Conservation (phyloP, 2,888 invertebrate species). For the Amaurobius ferox region DNA sequence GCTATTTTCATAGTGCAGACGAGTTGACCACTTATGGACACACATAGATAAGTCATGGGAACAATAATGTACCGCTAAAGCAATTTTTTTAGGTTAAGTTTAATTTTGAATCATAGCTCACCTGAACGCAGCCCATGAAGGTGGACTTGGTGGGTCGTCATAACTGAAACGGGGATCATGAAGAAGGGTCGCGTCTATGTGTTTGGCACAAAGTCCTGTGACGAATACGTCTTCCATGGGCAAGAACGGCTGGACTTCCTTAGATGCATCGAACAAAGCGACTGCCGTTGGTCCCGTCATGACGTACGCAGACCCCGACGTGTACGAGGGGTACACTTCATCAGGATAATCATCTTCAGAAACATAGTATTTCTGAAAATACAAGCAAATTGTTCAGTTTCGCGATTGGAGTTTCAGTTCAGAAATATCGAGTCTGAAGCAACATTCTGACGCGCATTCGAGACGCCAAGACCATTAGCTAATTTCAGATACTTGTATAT, state of each 20-base stretch:
- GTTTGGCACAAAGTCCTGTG: constrained; percentile 77
- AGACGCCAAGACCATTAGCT: too few species aligned
- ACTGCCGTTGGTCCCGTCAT: constrained; percentile 75
- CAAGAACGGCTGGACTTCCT: constrained; percentile 74
- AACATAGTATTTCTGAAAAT: constrained; percentile 75
- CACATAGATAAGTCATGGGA: too few species aligned
- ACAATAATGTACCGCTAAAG: too few species aligned
- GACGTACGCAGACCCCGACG: constrained; percentile 77
- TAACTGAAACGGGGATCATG: constrained; percentile 60
- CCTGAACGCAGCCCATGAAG: constrained; percentile 38
- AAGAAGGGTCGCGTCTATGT: constrained; percentile 74
- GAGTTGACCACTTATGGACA: too few species aligned
- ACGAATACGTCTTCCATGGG: constrained; percentile 77
- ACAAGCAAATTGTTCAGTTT: background rate
- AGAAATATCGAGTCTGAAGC: too few species aligned
- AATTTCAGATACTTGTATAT: too few species aligned
- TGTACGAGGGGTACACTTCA: constrained; percentile 76
- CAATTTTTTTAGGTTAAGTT: too few species aligned
- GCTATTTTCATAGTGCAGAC: too few species aligned
- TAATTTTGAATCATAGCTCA: too few species aligned
- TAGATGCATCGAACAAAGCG: constrained; percentile 74
- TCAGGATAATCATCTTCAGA: constrained; percentile 74
- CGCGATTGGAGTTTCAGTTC: too few species aligned
- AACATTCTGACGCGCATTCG: too few species aligned
- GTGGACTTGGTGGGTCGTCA: constrained; percentile 2